Percentiles rank a stretch among this genome's conserved stretches.
Evolutionary conservation across 2,888 invertebrate genomes (phyloP).

Genomic region (Sturmia bella): DNA sequence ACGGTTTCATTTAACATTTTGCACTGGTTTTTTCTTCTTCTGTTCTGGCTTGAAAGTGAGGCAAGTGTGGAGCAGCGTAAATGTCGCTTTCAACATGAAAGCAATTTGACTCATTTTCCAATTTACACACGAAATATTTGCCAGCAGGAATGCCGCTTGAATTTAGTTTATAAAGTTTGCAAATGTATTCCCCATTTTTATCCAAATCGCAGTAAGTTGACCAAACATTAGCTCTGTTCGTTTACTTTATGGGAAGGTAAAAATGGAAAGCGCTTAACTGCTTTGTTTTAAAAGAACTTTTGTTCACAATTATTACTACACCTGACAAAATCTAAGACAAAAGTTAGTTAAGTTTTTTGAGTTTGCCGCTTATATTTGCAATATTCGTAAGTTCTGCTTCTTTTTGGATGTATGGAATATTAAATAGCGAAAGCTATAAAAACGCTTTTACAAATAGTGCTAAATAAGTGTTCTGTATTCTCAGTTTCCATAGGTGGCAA

Average conservation of each 20-base stretch:
- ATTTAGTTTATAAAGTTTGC: constrained; percentile 78
- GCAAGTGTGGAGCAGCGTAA: constrained; percentile 78
- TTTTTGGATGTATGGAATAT: too few species aligned
- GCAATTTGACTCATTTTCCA: constrained; percentile 80
- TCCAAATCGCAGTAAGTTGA: constrained; percentile 78
- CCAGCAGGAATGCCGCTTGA: constrained; percentile 80
- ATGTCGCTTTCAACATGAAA: constrained; percentile 80
- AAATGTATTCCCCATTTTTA: constrained; percentile 82
- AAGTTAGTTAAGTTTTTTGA: too few species aligned
- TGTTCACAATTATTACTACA: too few species aligned
- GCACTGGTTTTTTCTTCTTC: constrained; percentile 78
- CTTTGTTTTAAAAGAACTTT: too few species aligned
- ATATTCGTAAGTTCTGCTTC: too few species aligned
- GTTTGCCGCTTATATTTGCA: too few species aligned
- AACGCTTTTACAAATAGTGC: background rate
- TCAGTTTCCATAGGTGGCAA: constrained; percentile 90
- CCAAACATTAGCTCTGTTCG: background rate
- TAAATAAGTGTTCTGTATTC: background rate
- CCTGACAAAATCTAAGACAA: too few species aligned
- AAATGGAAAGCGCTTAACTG: background rate
- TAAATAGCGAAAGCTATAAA: background rate
- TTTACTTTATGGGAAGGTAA: too few species aligned
- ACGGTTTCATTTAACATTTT: constrained; percentile 78
- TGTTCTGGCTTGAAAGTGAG: constrained; percentile 71
- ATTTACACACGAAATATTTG: constrained; percentile 80